Conservation (phyloP, 2,888 invertebrate genomes). For the Spilosoma lubricipeda region DNA sequence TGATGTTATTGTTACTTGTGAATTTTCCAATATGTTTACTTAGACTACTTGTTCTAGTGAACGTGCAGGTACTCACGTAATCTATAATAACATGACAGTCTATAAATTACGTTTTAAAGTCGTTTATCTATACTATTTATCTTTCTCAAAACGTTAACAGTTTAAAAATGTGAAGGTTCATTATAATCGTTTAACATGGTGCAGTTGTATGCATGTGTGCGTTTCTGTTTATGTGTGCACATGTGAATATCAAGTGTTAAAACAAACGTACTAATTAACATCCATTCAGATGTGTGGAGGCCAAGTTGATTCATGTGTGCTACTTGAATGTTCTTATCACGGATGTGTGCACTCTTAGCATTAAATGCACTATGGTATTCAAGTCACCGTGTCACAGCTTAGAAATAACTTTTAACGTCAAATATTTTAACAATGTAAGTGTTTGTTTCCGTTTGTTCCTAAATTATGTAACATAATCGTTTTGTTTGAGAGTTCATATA, state of each 20-base stretch:
- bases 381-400: slow-evolving; percentile 59
- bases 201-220: slow-evolving; percentile 50
- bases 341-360: slow-evolving; percentile 62
- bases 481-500: not conserved
- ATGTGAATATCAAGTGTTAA: slow-evolving; percentile 70
- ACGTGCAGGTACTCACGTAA: slow-evolving; percentile 44
- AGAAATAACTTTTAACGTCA: slow-evolving; percentile 51
- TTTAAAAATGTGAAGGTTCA: slow-evolving; percentile 66
- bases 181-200: slow-evolving; percentile 51
- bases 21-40: slow-evolving; percentile 46
- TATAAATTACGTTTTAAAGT: slow-evolving; percentile 26
- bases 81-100: slow-evolving; percentile 28
- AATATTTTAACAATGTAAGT: slow-evolving; percentile 38
- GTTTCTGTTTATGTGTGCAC: slow-evolving; percentile 48
- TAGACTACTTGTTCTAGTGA: slow-evolving; percentile 37
- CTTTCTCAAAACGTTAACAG: slow-evolving; percentile 65
- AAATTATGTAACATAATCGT: slow-evolving; percentile 16
- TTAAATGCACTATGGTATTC: slow-evolving; percentile 64
- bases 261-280: slow-evolving; percentile 83
- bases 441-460: slow-evolving; percentile 35
- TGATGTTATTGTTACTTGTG: slow-evolving; percentile 43
- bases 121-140: slow-evolving; percentile 56
- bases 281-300: slow-evolving; percentile 80
- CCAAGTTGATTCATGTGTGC: slow-evolving; percentile 71
- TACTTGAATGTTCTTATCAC: slow-evolving; percentile 69